Base-by-base conservation (phyloP, 2,888 invertebrate genomes). In the Lithophane ornitopus region DNA sequence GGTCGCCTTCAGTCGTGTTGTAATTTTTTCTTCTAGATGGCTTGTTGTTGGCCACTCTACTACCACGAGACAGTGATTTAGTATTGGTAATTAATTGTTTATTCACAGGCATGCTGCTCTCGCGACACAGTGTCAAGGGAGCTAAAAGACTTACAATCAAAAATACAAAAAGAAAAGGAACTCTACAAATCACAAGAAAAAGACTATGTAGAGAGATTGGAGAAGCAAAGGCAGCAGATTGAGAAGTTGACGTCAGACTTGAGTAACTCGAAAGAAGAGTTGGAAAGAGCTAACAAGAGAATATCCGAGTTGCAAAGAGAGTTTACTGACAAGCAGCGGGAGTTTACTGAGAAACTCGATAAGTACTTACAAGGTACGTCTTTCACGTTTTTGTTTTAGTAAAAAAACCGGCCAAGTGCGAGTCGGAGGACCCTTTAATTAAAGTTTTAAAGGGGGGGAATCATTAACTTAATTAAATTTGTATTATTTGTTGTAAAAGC, bases 41-140 rank as follows among this genome's bases (percentile, higher is more conserved):
- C 49, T 49, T 49, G 49, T 49, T 52, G 9, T 11, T 52, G 11
- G n/a, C n/a, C n/a, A n/a, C n/a, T 52, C 4, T 52, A 22, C 3
- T 12, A 54, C n/a, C 54, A n/a, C 34, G 4, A n/a, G n/a, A 26
- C 22, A 28, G 6, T 46, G 0, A 28, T 16, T 22, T 41, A 44
- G 11, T 41, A 2, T 19, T n/a, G 14, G 0, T 63, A 46, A 49
- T 41, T 11, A 1, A 9, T 41, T 2, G 0, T 34, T 28, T 62
- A 59, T 80, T 94, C 95, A 69, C 93, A 97, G 91, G 97, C 97
- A 6, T 97, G 97, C 80, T 97, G 97, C 80, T 95, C 97, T 11
- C 97, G 97, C 67, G 97, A 97, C 75, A 90, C 97, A n/a, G 92
- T 97, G 8, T 92, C 96, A 41, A 95, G 97, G 81, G 97, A 97